Evolutionary conservation across 1,140 invertebrate species (phyloP).

Genomic region (Penaeus indicus): DNA sequence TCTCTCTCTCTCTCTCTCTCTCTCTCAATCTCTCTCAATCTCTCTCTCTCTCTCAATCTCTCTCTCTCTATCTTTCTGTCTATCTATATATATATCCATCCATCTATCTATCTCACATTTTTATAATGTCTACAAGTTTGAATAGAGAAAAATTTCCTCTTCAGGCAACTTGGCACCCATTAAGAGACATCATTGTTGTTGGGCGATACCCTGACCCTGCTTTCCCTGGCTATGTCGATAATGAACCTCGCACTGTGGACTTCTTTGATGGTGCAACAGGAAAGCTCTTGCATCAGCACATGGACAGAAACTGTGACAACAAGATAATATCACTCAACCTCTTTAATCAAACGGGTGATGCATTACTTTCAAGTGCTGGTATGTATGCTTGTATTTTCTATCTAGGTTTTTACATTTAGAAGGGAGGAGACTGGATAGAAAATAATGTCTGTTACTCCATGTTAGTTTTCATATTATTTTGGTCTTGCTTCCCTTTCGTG

Average conservation of each 20-base stretch:
- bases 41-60: no score
- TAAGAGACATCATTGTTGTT: constrained; percentile 70
- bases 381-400: constrained; percentile 43
- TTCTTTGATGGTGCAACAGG: constrained; percentile 69
- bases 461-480: no score
- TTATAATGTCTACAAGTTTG: not conserved
- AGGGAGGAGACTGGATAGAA: not conserved
- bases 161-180: constrained; percentile 71
- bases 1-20: no score
- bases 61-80: no score
- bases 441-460: not conserved
- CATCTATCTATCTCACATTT: no score
- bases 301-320: constrained; percentile 63
- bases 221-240: constrained; percentile 62
- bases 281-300: constrained; percentile 67
- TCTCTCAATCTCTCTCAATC: no score
- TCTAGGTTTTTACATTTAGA: not conserved
- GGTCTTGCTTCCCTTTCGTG: no score
- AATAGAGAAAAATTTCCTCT: constrained; percentile 35
- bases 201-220: constrained; percentile 69
- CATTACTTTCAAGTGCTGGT: constrained; percentile 69
- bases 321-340: constrained; percentile 69
- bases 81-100: no score
- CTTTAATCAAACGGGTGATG: constrained; percentile 68
- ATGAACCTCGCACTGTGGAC: constrained; percentile 68